A percentile compares a stretch with the other conserved stretches of the same genome.
Evolutionary conservation across 2,888 invertebrate species (phyloP).

Genomic region (Drosophila tripunctata): DNA sequence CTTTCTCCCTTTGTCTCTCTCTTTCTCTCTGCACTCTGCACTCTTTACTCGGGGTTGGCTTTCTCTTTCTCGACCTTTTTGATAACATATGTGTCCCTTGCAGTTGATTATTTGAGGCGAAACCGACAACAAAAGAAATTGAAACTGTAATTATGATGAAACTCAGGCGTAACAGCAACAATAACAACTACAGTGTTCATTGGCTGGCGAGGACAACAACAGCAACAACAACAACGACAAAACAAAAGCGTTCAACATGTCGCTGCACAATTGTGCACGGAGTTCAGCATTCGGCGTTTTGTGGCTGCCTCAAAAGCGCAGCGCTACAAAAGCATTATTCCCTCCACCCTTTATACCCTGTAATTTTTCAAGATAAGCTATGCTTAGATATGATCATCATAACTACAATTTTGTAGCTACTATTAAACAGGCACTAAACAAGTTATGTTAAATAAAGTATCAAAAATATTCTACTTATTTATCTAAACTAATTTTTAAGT

Average conservation of each 20-base stretch:
- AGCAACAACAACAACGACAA: slow-evolving; percentile 10
- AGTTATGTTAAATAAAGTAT: too few relatives aligned
- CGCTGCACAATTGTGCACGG: not conserved
- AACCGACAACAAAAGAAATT: slow-evolving; percentile 51
- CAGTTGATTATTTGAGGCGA: slow-evolving; percentile 26
- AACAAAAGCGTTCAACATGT: slow-evolving; percentile 14
- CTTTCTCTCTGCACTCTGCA: not conserved
- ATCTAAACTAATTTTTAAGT: too few relatives aligned
- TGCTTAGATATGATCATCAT: not conserved
- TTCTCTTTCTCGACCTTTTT: not conserved
- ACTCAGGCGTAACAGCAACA: slow-evolving; percentile 32
- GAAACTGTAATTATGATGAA: slow-evolving; percentile 69
- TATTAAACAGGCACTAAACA: too few relatives aligned
- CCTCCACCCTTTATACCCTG: slow-evolving; percentile 25
- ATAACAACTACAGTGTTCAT: slow-evolving; percentile 18
- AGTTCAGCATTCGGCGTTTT: not conserved
- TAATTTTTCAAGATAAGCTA: not conserved
- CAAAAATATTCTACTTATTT: too few relatives aligned
- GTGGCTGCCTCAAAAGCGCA: slow-evolving; percentile 8
- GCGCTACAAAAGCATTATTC: slow-evolving; percentile 1
- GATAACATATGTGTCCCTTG: slow-evolving; percentile 27
- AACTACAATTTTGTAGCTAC: too few relatives aligned
- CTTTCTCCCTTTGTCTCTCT: not conserved
- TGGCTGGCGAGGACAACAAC: slow-evolving; percentile 18
- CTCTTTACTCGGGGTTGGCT: too few relatives aligned